Conservation (phyloP, 2,797 vertebrate species). For the Acanthurus lineatus region DNA sequence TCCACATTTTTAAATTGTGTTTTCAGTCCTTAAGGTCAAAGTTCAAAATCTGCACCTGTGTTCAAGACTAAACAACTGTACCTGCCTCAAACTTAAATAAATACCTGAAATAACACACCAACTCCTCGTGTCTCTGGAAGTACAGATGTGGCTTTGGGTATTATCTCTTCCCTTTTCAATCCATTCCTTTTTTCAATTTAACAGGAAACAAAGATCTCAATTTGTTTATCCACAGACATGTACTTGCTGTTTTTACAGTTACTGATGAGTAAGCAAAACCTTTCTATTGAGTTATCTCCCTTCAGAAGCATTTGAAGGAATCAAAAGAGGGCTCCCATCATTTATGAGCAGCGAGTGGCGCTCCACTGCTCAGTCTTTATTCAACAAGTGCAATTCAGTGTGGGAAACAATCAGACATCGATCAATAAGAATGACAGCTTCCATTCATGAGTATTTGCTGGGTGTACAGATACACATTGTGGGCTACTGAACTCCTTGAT, state of each 20-base stretch:
- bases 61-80: constrained; percentile 85
- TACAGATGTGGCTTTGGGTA: constrained; percentile 24
- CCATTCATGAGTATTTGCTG: constrained; percentile 38
- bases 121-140: background rate
- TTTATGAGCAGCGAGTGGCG: constrained; percentile 51
- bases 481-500: constrained; percentile 16
- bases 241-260: background rate
- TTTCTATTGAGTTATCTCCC: background rate
- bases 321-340: constrained; percentile 8
- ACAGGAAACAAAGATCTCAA: constrained; percentile 9
- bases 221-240: background rate
- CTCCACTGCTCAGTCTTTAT: constrained; percentile 70
- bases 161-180: constrained; percentile 7
- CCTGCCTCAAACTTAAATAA: constrained; percentile 70
- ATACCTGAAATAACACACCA: constrained; percentile 51
- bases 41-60: constrained; percentile 86
- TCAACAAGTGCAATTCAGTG: constrained; percentile 77
- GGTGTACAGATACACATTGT: constrained; percentile 23
- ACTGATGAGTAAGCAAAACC: background rate
- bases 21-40: constrained; percentile 73
- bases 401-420: constrained; percentile 73
- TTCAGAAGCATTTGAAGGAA: constrained; percentile 18
- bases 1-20: constrained; percentile 41
- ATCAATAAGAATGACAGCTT: constrained; percentile 72
- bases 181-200: constrained; percentile 10